A percentile compares a stretch with the other conserved stretches of the same genome.
phyloP scores from a whole-genome alignment of 2,888 invertebrate genomes.

The Orthosia gothica region DNA sequence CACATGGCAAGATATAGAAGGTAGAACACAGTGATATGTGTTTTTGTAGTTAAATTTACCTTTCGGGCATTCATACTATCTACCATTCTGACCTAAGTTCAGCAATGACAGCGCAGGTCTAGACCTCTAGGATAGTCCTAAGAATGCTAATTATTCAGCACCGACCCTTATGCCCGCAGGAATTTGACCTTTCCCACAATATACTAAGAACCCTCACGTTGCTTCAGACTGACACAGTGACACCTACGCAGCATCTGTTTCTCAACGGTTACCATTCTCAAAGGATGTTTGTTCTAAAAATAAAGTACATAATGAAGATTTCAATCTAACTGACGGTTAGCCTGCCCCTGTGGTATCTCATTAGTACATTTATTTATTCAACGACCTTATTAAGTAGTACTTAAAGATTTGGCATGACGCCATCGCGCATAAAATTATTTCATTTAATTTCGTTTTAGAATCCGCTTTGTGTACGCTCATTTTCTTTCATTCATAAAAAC shows the following conservation, averaged over 20 bases:
- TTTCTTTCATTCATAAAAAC: slow-evolving; percentile 61
- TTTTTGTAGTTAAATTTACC: slow-evolving; percentile 20
- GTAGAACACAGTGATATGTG: not conserved
- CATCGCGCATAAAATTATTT: slow-evolving; percentile 63
- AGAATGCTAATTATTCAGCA: slow-evolving; percentile 25
- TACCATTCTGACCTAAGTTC: not conserved
- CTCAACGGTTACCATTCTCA: slow-evolving; percentile 26
- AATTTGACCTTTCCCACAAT: slow-evolving; percentile 45
- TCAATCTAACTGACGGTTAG: slow-evolving; percentile 33
- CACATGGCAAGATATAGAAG: not conserved
- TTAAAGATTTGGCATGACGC: slow-evolving; percentile 64
- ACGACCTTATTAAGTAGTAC: slow-evolving; percentile 61
- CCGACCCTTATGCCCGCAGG: slow-evolving; percentile 13
- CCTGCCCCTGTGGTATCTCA: slow-evolving; percentile 50
- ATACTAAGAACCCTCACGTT: slow-evolving; percentile 4
- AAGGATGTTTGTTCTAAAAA: slow-evolving; percentile 37
- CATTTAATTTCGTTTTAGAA: slow-evolving; percentile 54
- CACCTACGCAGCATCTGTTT: slow-evolving; percentile 30
- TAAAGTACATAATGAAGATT: slow-evolving; percentile 33
- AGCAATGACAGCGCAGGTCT: slow-evolving; percentile 15
- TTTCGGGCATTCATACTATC: not conserved
- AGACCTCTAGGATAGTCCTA: slow-evolving; percentile 18
- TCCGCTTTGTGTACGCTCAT: slow-evolving; percentile 48
- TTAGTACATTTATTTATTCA: slow-evolving; percentile 54
- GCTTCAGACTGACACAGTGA: slow-evolving; percentile 32